Conservation (phyloP, 1,140 invertebrate species). For the Drosophila paulistorum region DNA sequence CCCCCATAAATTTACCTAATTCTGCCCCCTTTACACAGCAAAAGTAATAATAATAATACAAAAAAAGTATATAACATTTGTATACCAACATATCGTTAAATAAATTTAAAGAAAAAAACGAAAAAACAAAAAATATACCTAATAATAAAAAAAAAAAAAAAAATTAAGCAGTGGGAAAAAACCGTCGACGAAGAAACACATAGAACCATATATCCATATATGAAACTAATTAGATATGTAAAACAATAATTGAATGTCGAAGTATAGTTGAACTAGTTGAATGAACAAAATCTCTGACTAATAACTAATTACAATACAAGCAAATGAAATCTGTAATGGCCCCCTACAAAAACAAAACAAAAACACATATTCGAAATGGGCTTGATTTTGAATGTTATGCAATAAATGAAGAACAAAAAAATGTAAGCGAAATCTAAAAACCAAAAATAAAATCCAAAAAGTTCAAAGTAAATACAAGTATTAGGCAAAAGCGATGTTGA, state of each 20-base stretch:
- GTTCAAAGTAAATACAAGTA: slow-evolving; percentile 38
- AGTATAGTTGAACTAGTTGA: slow-evolving; percentile 39
- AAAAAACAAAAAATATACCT: slow-evolving; percentile 32
- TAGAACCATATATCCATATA: slow-evolving; percentile 28
- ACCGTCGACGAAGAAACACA: slow-evolving; percentile 10
- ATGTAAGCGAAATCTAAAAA: slow-evolving; percentile 21
- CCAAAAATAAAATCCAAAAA: slow-evolving; percentile 23
- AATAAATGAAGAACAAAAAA: slow-evolving; percentile 9
- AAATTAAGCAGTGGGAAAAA: slow-evolving; percentile 22
- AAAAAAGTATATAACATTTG: slow-evolving; percentile 64
- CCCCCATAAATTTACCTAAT: neutral
- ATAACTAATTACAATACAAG: slow-evolving; percentile 23
- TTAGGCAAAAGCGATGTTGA: slow-evolving; percentile 42
- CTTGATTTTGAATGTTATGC: slow-evolving; percentile 17
- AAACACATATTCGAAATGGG: neutral
- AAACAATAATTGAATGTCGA: slow-evolving; percentile 41
- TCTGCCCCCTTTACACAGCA: slow-evolving; percentile 60
- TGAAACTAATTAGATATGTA: slow-evolving; percentile 61
- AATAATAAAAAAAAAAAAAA: slow-evolving; percentile 33
- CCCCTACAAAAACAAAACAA: slow-evolving; percentile 5
- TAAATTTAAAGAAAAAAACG: slow-evolving; percentile 67
- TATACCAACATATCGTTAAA: slow-evolving; percentile 80
- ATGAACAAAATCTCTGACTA: slow-evolving; percentile 13
- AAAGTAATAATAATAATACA: slow-evolving; percentile 24
- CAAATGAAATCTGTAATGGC: slow-evolving; percentile 27